Conservation (phyloP, 2,113 vertebrate genomes). For the Dicaeum eximium region DNA sequence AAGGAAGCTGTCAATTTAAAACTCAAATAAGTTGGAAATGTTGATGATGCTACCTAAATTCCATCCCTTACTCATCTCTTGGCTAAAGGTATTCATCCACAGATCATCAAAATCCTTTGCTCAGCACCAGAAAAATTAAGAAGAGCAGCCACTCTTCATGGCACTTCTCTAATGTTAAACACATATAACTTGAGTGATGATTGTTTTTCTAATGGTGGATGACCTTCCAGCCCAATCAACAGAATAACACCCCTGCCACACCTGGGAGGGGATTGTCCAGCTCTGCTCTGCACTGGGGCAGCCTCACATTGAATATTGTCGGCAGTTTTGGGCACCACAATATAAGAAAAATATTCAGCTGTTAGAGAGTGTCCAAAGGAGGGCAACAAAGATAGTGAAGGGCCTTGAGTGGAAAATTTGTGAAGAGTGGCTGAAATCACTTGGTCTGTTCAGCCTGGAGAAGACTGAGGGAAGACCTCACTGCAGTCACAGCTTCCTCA, state of each 20-base stretch:
- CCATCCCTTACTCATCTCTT: background rate
- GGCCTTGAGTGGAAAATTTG: background rate
- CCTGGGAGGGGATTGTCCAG: background rate
- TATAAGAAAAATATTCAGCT: background rate
- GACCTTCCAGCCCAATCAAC: background rate
- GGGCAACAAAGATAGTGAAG: background rate
- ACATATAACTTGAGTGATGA: background rate
- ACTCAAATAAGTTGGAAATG: background rate
- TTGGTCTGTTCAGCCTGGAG: background rate
- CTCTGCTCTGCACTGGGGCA: background rate
- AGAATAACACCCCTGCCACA: background rate
- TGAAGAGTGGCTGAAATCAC: background rate
- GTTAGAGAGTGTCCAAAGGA: too few relatives aligned
- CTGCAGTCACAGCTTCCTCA: fast-evolving
- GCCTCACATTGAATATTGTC: background rate
- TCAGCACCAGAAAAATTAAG: background rate
- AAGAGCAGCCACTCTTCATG: background rate
- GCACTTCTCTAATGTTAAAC: background rate
- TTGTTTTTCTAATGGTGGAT: background rate
- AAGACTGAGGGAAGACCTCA: background rate
- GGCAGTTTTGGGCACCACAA: background rate
- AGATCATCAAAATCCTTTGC: background rate
- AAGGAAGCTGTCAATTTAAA: background rate
- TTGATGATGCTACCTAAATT: background rate
- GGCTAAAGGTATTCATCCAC: background rate